Evolutionary conservation across 2,113 vertebrate species (phyloP).

Genomic region (Onychostruthus taczanowskii): DNA sequence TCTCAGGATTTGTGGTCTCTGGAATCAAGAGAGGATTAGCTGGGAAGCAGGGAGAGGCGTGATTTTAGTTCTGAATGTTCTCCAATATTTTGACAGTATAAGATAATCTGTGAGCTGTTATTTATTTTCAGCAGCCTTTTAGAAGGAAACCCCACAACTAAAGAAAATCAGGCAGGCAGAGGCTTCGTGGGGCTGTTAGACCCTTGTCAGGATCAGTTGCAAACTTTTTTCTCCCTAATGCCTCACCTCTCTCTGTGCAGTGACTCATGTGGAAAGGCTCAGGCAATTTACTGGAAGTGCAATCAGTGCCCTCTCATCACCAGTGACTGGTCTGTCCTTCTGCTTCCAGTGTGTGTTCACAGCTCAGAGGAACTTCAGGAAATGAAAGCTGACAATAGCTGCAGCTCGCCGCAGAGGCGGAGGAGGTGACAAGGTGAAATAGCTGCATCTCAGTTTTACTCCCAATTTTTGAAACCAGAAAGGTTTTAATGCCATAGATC

Average conservation of each 20-base stretch:
- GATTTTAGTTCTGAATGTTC: background rate
- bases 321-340: background rate
- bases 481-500: background rate
- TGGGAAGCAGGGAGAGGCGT: background rate
- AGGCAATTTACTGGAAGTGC: background rate
- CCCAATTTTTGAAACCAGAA: background rate
- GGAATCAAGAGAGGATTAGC: background rate
- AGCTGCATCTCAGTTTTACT: background rate
- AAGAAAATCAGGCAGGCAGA: background rate
- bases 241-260: background rate
- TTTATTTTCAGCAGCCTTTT: background rate
- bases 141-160: background rate
- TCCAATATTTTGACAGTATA: background rate
- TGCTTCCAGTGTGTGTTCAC: background rate
- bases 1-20: background rate
- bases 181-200: background rate
- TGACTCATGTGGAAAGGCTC: conserved; percentile 2
- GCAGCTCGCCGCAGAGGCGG: background rate
- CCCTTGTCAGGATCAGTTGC: background rate
- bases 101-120: background rate
- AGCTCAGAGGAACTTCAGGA: background rate
- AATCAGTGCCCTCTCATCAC: background rate
- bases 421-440: conserved; percentile 25
- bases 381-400: conserved; percentile 14
- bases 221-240: background rate